Evolutionary conservation across 2,797 vertebrate species (phyloP).

Genomic region (Diplodus sargus): DNA sequence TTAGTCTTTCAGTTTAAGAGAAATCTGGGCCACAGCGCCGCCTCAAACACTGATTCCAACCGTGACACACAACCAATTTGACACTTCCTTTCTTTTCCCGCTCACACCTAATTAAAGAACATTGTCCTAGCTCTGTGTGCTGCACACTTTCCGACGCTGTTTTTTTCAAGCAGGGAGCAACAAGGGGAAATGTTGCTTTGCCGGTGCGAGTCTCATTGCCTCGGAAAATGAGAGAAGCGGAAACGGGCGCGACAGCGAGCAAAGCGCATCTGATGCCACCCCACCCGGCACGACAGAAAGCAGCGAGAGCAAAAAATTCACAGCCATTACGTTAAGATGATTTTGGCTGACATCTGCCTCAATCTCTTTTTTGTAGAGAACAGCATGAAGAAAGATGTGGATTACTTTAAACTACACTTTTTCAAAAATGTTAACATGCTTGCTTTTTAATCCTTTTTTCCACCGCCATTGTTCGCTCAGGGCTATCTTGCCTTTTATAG

Average conservation of each 20-base stretch:
- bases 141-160: conserved; percentile 17
- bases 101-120: conserved; percentile 43
- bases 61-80: conserved; percentile 20
- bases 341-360: conserved; percentile 55
- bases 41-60: conserved; percentile 10
- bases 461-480: conserved; percentile 19
- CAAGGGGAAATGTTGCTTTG: conserved; percentile 56
- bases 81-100: conserved; percentile 22
- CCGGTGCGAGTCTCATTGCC: conserved; percentile 57
- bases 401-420: conserved; percentile 39
- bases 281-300: conserved; percentile 54
- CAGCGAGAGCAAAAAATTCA: conserved; percentile 36
- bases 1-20: not conserved
- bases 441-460: conserved; percentile 41
- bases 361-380: conserved; percentile 1
- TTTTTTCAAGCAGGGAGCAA: conserved; percentile 27
- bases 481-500: conserved; percentile 6
- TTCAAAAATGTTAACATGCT: conserved; percentile 16
- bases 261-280: conserved; percentile 48
- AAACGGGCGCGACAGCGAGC: conserved; percentile 46
- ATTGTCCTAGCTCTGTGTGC: conserved; percentile 33
- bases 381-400: conserved; percentile 32
- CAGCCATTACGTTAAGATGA: conserved; percentile 47
- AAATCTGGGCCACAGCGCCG: not conserved
- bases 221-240: conserved; percentile 45